phyloP scores from a whole-genome alignment of 2,113 vertebrate genomes.

The Pholis gunnellus region DNA sequence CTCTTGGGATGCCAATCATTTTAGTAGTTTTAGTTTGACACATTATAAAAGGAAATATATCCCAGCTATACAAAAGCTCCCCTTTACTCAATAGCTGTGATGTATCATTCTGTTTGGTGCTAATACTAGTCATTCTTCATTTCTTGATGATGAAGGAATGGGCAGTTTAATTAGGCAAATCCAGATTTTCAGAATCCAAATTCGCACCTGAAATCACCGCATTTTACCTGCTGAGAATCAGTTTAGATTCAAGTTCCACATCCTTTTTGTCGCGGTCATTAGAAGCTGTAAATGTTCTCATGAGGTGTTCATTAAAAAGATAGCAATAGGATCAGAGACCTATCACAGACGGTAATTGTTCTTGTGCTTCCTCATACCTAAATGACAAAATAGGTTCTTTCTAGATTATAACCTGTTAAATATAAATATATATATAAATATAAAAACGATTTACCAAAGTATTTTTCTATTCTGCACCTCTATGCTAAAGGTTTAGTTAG shows the following conservation, averaged over 20 bases:
- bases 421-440: too few relatives aligned
- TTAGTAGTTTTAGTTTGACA: conserved; percentile 7
- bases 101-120: not conserved
- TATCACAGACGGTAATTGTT: too few relatives aligned
- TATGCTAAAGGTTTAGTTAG: not conserved
- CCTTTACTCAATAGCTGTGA: too few relatives aligned
- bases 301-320: not conserved
- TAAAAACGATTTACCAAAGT: not conserved
- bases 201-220: not conserved
- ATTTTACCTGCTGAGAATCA: not conserved
- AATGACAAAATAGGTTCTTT: not conserved
- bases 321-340: not conserved
- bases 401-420: too few relatives aligned
- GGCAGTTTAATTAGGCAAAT: not conserved
- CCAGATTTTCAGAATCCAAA: not conserved
- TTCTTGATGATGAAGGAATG: not conserved
- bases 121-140: not conserved
- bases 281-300: not conserved
- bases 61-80: not conserved
- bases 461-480: not conserved
- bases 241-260: not conserved
- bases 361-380: not conserved
- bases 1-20: conserved; percentile 23
- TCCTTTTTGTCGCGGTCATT: not conserved
- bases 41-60: not conserved